Evolutionary conservation across 2,888 invertebrate genomes (phyloP), one percentile per base, ranked within the genome.

Genomic region (Thymelicus acteon): DNA sequence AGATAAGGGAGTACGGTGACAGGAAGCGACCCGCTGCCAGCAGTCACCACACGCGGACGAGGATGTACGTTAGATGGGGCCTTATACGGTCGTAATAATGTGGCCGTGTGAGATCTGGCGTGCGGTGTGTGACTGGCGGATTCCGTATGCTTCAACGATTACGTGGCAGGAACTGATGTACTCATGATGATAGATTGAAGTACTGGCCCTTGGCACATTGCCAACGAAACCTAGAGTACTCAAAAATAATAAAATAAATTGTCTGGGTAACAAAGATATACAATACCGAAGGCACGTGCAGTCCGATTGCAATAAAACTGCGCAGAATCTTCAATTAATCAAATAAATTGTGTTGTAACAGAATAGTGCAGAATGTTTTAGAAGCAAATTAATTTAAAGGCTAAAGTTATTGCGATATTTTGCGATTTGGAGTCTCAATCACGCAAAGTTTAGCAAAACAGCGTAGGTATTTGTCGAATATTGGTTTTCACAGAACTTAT

Each of bases 1-100:
- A 61, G 69, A 69, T 69, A 69, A 69, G 63, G 63, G 62, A 62
- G 52, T 62, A 19, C 54, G 57, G 24, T 49, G 62, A 39, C 69
- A 69, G 69, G 69, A 69, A 63, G 69, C 63, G 37, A 12, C 58
- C n/a, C 31, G 12, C 40, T 40, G 12, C 37, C 37, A 24, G 1
- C 12, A 31, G 12, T n/a, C 37, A 24, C 12, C 12, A 31, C 24
- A 7, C 12, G 6, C 57, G 12, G 6, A 6, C 57, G 13, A n/a
- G 19, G 15, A 15, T 60, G 15, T 40, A 12, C 44, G 44, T 4
- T 12, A 44, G 44, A 44, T 44, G 44, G 1, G 2, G 44, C 44
- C 15, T 52, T 12, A 19, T 12, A 52, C 49, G 49, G 49, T 6
- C 19, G 49, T 19, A 19, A 19, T 12, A 15, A 19, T 52, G 44